These are phyloP conservation scores for Melieria picta DNA, from an alignment of 2,888 invertebrate genomes.

Conservation along the genomic window DNA sequence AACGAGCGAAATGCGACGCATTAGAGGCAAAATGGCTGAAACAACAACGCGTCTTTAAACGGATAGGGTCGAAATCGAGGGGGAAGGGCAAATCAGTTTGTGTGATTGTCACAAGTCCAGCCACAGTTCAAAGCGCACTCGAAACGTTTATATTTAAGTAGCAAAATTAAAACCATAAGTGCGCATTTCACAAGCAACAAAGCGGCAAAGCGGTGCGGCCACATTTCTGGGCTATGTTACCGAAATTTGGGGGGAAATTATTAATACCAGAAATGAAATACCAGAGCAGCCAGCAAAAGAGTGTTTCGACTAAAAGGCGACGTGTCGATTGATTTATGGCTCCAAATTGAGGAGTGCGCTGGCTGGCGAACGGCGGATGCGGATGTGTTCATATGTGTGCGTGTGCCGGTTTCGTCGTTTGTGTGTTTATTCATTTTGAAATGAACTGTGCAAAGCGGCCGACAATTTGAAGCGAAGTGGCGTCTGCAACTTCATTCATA, in stretches of 20 bases:
- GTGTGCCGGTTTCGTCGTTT: slow-evolving; percentile 46
- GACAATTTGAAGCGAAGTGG: slow-evolving; percentile 22
- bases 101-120: background rate
- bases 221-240: no score
- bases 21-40: background rate
- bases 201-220: no score
- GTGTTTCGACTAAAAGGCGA: slow-evolving; percentile 44
- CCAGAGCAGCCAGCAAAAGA: slow-evolving; percentile 13
- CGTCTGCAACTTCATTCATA: slow-evolving; percentile 34
- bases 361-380: slow-evolving; percentile 11
- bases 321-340: slow-evolving; percentile 62
- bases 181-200: no score
- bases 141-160: background rate
- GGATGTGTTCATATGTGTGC: slow-evolving; percentile 34
- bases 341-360: slow-evolving; percentile 53
- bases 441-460: slow-evolving; percentile 7
- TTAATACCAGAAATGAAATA: slow-evolving; percentile 15
- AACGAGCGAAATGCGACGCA: background rate
- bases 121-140: background rate
- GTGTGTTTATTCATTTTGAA: slow-evolving; percentile 48
- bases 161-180: no score
- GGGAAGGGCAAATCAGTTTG: background rate
- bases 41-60: background rate
- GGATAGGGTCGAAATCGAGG: background rate
- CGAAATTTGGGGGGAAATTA: background rate